phyloP scores from a whole-genome alignment of 2,113 vertebrate species.

The Sarotherodon lohbergeri region DNA sequence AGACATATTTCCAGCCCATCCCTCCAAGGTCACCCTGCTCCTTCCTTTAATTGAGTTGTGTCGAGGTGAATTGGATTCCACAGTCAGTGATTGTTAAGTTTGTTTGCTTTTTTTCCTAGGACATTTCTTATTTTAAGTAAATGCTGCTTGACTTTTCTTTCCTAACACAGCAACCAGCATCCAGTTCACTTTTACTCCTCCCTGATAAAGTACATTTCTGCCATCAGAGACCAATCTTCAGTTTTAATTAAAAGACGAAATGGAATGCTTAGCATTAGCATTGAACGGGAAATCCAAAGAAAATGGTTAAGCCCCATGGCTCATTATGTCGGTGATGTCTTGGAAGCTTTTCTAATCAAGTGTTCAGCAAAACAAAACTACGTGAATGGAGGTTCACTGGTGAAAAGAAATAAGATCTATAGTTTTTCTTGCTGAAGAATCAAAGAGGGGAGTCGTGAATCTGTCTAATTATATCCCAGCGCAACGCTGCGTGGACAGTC shows the following conservation, averaged over 20 bases:
- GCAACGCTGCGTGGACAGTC: background rate
- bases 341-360: background rate
- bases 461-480: constrained; percentile 9
- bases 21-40: constrained; percentile 40
- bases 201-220: background rate
- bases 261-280: background rate
- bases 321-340: background rate
- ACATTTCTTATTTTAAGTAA: background rate
- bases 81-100: background rate
- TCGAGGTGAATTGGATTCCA: constrained; percentile 12
- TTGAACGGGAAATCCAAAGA: background rate
- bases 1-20: background rate
- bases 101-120: background rate
- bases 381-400: background rate
- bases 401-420: background rate
- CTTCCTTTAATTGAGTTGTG: constrained; percentile 30
- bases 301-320: background rate
- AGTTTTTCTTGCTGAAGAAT: background rate
- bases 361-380: background rate
- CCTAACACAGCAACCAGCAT: background rate
- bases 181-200: background rate
- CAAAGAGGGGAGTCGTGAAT: background rate
- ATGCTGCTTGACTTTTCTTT: background rate
- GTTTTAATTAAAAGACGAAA: background rate
- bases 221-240: background rate